These are phyloP conservation scores for Helicorthomorpha holstii DNA, from an alignment of 1,140 invertebrate species.

Conservation along the genomic window DNA sequence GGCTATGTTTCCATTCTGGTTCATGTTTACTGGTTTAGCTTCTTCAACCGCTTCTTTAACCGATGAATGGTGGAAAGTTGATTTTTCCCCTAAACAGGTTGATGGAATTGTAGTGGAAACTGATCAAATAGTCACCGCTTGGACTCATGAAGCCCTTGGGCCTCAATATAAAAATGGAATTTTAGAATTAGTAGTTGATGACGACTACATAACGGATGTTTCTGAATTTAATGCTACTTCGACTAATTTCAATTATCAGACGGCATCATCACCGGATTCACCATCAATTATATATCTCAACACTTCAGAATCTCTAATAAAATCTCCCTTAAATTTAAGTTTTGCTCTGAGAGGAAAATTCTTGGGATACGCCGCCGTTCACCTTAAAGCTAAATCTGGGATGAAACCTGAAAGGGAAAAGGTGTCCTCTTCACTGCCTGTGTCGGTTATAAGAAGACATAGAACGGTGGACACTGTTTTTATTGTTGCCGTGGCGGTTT, in stretches of 20 bases:
- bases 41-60: constrained; percentile 9
- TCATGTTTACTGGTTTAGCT: constrained; percentile 30
- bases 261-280: neutral
- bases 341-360: constrained; percentile 41
- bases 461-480: constrained; percentile 55
- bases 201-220: constrained; percentile 12
- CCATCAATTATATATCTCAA: neutral
- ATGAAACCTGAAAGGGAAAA: constrained; percentile 3
- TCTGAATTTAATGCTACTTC: neutral
- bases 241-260: no score
- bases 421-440: constrained; percentile 21
- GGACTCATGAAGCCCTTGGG: neutral
- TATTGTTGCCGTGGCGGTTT: constrained; percentile 49
- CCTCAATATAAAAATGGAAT: constrained; percentile 2
- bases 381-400: constrained; percentile 15
- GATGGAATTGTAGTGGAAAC: constrained; percentile 14
- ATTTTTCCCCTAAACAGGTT: constrained; percentile 17
- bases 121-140: constrained; percentile 12
- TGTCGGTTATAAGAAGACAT: constrained; percentile 43
- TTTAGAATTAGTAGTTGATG: constrained; percentile 12
- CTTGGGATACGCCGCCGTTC: constrained; percentile 35
- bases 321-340: constrained; percentile 9
- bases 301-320: neutral
- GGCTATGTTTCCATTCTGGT: constrained; percentile 32
- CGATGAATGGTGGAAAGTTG: constrained; percentile 17